These are phyloP conservation scores for Pangasianodon hypophthalmus DNA, from an alignment of 2,113 vertebrate genomes.

Conservation along the genomic window DNA sequence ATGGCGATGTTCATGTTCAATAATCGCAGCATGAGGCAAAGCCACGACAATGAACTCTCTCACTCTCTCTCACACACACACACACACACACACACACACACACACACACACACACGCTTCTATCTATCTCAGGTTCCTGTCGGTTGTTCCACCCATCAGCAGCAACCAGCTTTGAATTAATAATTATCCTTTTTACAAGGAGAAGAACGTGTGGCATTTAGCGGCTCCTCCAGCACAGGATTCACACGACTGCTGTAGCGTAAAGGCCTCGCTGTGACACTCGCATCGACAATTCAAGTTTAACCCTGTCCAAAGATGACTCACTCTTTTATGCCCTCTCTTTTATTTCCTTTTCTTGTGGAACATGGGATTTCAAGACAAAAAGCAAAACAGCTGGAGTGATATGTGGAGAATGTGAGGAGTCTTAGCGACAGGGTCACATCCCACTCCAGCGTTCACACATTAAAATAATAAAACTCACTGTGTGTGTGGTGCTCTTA, in stretches of 20 bases:
- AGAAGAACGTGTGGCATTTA: neutral
- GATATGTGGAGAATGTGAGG: neutral
- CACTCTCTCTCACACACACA: neutral
- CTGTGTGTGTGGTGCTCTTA: neutral
- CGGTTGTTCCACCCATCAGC: conserved; percentile 23
- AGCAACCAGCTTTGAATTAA: conserved; percentile 30
- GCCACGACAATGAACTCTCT: neutral
- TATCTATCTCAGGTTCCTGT: neutral
- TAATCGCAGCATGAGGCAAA: neutral
- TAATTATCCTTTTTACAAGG: conserved; percentile 6
- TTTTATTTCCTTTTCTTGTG: neutral
- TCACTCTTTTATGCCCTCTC: neutral
- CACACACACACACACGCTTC: neutral
- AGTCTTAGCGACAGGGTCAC: neutral
- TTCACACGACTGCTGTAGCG: neutral
- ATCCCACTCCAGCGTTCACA: neutral
- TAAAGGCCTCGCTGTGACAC: neutral
- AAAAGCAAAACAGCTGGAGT: neutral
- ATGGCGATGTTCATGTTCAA: neutral
- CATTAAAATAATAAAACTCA: neutral
- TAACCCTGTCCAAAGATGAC: neutral
- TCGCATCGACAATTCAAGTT: neutral
- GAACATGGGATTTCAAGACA: neutral
- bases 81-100: neutral
- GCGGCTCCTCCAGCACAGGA: neutral